Evolutionary conservation across 2,113 vertebrate genomes (phyloP), one percentile per base, ranked within the genome.

Genomic region (Probosciger aterrimus): DNA sequence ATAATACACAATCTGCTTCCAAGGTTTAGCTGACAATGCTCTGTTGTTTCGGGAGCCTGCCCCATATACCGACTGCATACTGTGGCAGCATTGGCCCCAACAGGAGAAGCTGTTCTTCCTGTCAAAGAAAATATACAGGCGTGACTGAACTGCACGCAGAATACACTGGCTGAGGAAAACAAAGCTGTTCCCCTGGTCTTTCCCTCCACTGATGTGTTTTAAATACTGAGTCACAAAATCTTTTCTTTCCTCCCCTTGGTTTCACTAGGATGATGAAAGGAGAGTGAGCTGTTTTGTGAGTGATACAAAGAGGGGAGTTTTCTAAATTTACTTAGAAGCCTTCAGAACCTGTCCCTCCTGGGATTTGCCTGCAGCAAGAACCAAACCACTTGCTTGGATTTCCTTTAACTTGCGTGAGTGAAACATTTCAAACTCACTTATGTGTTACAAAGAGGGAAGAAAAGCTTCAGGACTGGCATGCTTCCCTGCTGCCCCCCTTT

Each of bases 41-140:
- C 18, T 24, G 53, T 3, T 75, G n/a, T 47, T 74, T 39, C 0
- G 0, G 55, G 68, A 67, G 30, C 46, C 13, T 1, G 0, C 28
- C 60, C 33, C 8, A 1, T 4, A 4, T 9, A 27, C 76, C 2
- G 1, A 2, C 55, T 14, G 47, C 68, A 16, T 23, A 8, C 5
- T 3, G 2, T 24, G 74, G 37, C 4, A 4, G 62, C 19, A 9
- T 35, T 8, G 55, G 57, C 70, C 39, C 43, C 50, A 25, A n/a
- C 68, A 78, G 37, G 64, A 94, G 82, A 83, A 74, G 59, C 68
- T 76, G 39, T 20, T 89, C 16, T 67, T 74, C 59, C 83, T 50
- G 57, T 67, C 69, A 59, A 39, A 74, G 53, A 55, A 70, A 74
- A 73, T 7, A 35, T 0, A 9, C n/a, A 75, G 50, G 50, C 17